Conservation (phyloP, 2,113 vertebrate genomes). For the Aegotheles bennettii region DNA sequence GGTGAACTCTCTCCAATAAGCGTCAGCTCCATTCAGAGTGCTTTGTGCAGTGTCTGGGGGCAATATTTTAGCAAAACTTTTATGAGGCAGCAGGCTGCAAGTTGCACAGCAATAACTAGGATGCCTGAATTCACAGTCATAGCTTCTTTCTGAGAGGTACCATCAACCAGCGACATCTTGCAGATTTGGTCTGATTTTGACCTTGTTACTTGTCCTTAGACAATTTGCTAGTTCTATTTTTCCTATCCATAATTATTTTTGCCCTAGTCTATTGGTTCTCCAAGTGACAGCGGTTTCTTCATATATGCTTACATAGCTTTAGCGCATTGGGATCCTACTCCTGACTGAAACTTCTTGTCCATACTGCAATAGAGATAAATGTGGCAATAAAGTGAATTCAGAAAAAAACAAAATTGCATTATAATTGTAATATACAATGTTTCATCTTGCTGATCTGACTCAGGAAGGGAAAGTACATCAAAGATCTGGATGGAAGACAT, state of each 20-base stretch:
- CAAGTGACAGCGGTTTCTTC: neutral
- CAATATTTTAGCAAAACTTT: neutral
- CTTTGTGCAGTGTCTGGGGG: neutral
- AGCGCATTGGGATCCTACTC: neutral
- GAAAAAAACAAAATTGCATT: neutral
- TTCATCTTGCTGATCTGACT: neutral
- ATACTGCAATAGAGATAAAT: neutral
- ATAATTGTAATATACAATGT: neutral
- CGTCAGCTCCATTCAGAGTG: fast-evolving
- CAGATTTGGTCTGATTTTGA: neutral
- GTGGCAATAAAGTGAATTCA: neutral
- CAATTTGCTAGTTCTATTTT: neutral
- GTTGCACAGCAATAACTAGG: neutral
- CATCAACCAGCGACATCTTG: neutral
- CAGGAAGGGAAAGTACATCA: neutral
- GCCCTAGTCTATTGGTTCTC: neutral
- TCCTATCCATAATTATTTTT: neutral
- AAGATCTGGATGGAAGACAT: neutral
- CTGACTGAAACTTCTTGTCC: neutral
- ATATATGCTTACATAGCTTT: neutral
- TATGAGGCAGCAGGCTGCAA: neutral
- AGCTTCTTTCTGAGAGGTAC: neutral
- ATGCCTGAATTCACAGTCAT: neutral
- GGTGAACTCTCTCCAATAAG: neutral
- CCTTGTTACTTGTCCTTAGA: neutral